Percentiles rank a stretch among this genome's conserved stretches.
phyloP scores from a whole-genome alignment of 1,140 invertebrate species.

The Drosophila cardini region DNA sequence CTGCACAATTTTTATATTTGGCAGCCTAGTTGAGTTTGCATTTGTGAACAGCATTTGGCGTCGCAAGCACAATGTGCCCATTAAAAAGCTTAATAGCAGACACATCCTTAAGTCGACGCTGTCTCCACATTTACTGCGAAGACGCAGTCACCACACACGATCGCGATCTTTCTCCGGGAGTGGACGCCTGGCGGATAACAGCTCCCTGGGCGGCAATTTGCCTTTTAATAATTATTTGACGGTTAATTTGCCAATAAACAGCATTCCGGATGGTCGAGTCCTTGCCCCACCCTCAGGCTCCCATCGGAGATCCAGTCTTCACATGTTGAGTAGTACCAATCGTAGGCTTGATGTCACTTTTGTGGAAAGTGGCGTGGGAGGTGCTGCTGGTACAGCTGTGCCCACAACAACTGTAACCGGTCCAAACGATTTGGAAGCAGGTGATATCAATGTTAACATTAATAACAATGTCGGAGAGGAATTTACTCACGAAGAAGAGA shows the following conservation, averaged over 20 bases:
- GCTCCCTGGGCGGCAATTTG: constrained; percentile 60
- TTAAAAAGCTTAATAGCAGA: constrained; percentile 93
- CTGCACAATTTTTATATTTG: constrained; percentile 93
- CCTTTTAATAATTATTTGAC: constrained; percentile 77
- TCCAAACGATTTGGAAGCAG: constrained; percentile 8
- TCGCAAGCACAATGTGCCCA: constrained; percentile 91
- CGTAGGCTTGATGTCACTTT: constrained; percentile 60
- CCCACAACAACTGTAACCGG: constrained; percentile 4
- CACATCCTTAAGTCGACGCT: constrained; percentile 93
- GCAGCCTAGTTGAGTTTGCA: constrained; percentile 94
- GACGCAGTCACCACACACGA: constrained; percentile 88
- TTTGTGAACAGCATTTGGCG: constrained; percentile 95
- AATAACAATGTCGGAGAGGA: constrained; percentile 47
- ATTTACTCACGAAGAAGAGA: constrained; percentile 41
- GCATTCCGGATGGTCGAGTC: constrained; percentile 70
- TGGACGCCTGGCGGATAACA: constrained; percentile 86
- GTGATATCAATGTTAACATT: constrained; percentile 30
- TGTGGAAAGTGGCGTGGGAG: constrained; percentile 58
- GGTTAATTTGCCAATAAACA: constrained; percentile 74
- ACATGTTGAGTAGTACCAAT: constrained; percentile 29
- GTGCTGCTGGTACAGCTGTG: constrained; percentile 2
- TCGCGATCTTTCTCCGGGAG: constrained; percentile 90
- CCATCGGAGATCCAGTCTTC: constrained; percentile 3
- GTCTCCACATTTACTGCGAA: constrained; percentile 90
- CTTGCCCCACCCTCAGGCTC: constrained; percentile 12